phyloP scores from a whole-genome alignment of 1,140 invertebrate genomes.

The Drosophila funebris region DNA sequence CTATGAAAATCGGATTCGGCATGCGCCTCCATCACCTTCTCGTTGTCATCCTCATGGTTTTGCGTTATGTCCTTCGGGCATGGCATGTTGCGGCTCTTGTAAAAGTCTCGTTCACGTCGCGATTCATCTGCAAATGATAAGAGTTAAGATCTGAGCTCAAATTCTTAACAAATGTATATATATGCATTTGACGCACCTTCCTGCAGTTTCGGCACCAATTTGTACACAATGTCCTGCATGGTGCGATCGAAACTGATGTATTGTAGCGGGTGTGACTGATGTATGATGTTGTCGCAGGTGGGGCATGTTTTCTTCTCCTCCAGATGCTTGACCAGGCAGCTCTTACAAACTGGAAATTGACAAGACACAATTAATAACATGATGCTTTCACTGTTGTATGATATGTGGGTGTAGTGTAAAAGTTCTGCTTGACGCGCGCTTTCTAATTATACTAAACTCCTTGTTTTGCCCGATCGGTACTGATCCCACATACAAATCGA shows the following conservation, averaged over 20 bases:
- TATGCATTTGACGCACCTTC: constrained; percentile 87
- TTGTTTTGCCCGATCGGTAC: no score
- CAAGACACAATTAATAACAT: not conserved
- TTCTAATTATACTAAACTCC: no score
- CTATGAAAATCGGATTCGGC: constrained; percentile 96
- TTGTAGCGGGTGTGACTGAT: constrained; percentile 98
- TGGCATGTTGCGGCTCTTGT: constrained; percentile 91
- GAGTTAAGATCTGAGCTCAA: no score
- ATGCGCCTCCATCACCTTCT: constrained; percentile 86
- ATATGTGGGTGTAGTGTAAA: no score
- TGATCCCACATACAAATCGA: constrained; percentile 2
- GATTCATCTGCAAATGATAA: constrained; percentile 89
- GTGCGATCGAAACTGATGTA: constrained; percentile 99
- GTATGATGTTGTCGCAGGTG: constrained; percentile 97
- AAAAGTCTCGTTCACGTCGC: constrained; percentile 94
- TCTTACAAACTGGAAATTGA: constrained; percentile 94
- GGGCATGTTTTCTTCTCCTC: constrained; percentile 99
- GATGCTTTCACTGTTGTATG: not conserved
- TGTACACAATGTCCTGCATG: constrained; percentile 99
- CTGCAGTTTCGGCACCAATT: constrained; percentile 96
- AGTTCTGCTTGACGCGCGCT: no score
- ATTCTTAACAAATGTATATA: not conserved
- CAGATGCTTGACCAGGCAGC: constrained; percentile 97
- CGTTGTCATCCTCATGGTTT: constrained; percentile 84
- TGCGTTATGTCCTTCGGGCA: constrained; percentile 94